Evolutionary conservation across 2,888 invertebrate genomes (phyloP).

Genomic region (Rhagophthalmus giganteus): DNA sequence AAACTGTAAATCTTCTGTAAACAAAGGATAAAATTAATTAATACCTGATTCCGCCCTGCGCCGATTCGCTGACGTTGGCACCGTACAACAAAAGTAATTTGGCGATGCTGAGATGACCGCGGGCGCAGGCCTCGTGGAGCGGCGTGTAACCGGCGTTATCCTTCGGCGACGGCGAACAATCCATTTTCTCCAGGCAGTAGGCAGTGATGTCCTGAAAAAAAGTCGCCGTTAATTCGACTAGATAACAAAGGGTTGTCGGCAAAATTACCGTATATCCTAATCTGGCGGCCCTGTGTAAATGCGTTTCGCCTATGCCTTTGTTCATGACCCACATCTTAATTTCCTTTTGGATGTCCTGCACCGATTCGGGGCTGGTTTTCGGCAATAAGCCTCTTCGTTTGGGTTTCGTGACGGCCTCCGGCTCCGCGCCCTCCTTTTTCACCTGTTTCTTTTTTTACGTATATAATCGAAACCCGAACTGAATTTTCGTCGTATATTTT

Average conservation of each 20-base stretch:
- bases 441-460: slow-evolving; percentile 79
- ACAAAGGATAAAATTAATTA: slow-evolving; percentile 3
- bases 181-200: slow-evolving; percentile 85
- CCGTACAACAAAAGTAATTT: slow-evolving; percentile 83
- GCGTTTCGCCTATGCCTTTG: slow-evolving; percentile 92
- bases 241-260: neutral
- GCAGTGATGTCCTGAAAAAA: slow-evolving; percentile 82
- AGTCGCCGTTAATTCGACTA: slow-evolving; percentile 2
- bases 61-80: slow-evolving; percentile 88
- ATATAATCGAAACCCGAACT: slow-evolving; percentile 89
- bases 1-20: neutral
- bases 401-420: slow-evolving; percentile 52
- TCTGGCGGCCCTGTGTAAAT: slow-evolving; percentile 88
- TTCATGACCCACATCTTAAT: slow-evolving; percentile 91
- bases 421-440: slow-evolving; percentile 57
- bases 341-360: slow-evolving; percentile 80
- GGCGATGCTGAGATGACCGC: slow-evolving; percentile 86
- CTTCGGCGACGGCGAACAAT: slow-evolving; percentile 80
- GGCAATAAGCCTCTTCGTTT: slow-evolving; percentile 55
- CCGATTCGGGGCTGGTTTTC: slow-evolving; percentile 66
- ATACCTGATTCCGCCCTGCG: slow-evolving; percentile 86
- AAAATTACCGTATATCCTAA: slow-evolving; percentile 79
- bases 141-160: slow-evolving; percentile 95
- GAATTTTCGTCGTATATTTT: slow-evolving; percentile 73
- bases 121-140: slow-evolving; percentile 87